Evolutionary conservation across 2,888 invertebrate species (phyloP), one percentile per base, ranked within the genome.

Genomic region (Scrobipalpa costella): DNA sequence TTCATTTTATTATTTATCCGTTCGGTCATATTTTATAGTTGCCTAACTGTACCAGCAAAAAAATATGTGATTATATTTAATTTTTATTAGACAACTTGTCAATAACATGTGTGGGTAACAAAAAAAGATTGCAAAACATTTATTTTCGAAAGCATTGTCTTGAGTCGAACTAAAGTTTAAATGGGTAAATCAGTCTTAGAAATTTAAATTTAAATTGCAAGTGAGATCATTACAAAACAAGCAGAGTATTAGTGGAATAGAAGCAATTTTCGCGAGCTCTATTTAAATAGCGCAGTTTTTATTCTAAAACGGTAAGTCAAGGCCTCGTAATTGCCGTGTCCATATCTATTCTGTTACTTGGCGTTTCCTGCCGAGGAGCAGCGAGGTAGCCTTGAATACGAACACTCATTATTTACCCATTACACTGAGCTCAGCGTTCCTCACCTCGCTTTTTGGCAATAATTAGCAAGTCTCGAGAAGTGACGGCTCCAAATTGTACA

Each of bases 241-340:
- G 34, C 9, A 47, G 44, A 55, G 11, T 15, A 55, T 55, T 55
- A 33, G 38, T 15, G 38, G n/a, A 58, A 19, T 27, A 62, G 67
- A 69, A 73, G 68, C 71, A 68, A 71, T 74, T 72, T 71, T 73
- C 74, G 71, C 62, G 72, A 78, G 78, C 67, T 77, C 77, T 76
- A 81, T 86, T 86, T 81, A 82, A 83, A 84, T 79, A 80, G 84
- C 79, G 80, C 76, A 74, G 81, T 85, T 88, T 82, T 85, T 85
- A 83, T 84, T 88, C 85, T 85, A 85, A 90, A 90, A 89, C 90
- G 86, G 89, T 89, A 87, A 89, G 85, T 88, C 89, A 89, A 90
- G 90, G 90, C 74, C 80, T 71, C 74, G 76, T 85, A 88, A 90
- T 90, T 88, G 84, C 85, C 83, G 83, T 81, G 85, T 82, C 83